These are phyloP conservation scores for Lacanobia oleracea DNA, from an alignment of 2,888 invertebrate species.

Conservation along the genomic window DNA sequence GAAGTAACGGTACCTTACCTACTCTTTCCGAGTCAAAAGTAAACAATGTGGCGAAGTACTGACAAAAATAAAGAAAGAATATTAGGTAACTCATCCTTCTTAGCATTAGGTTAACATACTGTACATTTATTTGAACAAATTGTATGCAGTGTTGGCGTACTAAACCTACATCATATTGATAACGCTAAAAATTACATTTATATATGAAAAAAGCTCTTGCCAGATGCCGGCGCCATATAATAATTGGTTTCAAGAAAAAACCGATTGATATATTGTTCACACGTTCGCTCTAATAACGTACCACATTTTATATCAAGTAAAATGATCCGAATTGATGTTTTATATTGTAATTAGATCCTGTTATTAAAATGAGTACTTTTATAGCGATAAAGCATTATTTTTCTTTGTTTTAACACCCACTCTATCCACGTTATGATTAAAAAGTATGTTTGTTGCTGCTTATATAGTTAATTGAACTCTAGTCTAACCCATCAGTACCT, in stretches of 20 bases:
- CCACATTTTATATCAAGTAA: conserved; percentile 20
- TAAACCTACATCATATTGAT: conserved; percentile 31
- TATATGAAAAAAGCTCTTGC: conserved; percentile 27
- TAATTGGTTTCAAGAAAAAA: conserved; percentile 61
- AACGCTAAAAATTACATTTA: conserved; percentile 38
- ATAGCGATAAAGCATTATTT: not conserved
- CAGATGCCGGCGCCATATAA: conserved; percentile 61
- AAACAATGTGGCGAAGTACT: not conserved
- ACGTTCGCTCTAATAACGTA: conserved; percentile 46
- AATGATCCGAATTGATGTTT: conserved; percentile 41
- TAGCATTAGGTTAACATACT: not conserved
- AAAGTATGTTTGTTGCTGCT: not conserved
- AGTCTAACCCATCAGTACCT: not conserved
- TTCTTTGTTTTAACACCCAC: not conserved
- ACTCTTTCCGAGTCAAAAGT: not conserved
- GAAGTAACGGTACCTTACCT: no score
- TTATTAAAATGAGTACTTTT: conserved; percentile 15
- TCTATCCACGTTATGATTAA: not conserved
- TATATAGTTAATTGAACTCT: conserved; percentile 28
- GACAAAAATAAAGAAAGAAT: no score
- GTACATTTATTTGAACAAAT: conserved; percentile 27
- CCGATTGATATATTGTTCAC: conserved; percentile 55
- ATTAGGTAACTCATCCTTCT: not conserved
- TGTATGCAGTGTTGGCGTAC: conserved; percentile 34
- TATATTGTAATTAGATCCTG: conserved; percentile 44